Conservation (phyloP, 2,888 invertebrate genomes). For the Ferdinandea cuprea region DNA sequence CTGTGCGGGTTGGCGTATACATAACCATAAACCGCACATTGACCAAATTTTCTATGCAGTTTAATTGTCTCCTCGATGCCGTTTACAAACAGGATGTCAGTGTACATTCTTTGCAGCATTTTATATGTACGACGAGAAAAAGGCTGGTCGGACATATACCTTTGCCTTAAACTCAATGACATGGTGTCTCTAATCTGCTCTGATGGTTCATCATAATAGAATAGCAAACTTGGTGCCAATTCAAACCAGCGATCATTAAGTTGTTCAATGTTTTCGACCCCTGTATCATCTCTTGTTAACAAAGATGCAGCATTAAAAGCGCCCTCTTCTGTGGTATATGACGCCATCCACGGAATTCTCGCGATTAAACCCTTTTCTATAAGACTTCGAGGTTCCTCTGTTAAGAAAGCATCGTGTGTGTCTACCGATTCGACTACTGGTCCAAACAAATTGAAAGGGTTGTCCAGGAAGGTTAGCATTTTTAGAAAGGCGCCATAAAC, state of each 20-base stretch:
- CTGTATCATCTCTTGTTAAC: conserved; percentile 77
- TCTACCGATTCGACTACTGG: conserved; percentile 86
- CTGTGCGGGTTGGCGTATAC: conserved; percentile 85
- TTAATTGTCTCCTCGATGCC: conserved; percentile 86
- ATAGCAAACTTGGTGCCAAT: conserved; percentile 85
- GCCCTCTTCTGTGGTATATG: conserved; percentile 88
- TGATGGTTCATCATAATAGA: conserved; percentile 84
- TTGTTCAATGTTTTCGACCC: conserved; percentile 80
- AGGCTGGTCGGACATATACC: conserved; percentile 84
- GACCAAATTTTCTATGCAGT: conserved; percentile 84
- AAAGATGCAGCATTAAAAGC: conserved; percentile 86
- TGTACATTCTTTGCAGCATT: conserved; percentile 83
- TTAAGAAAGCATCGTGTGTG: conserved; percentile 85
- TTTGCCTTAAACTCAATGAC: conserved; percentile 84
- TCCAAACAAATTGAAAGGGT: conserved; percentile 88
- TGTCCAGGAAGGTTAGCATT: conserved; percentile 81
- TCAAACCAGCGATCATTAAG: conserved; percentile 85
- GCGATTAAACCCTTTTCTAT: conserved; percentile 85
- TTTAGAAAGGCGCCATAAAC: conserved; percentile 83
- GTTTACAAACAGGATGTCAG: conserved; percentile 86
- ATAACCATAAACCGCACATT: conserved; percentile 87
- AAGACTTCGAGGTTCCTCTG: conserved; percentile 86
- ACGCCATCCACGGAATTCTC: conserved; percentile 87
- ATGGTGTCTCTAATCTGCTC: neutral
- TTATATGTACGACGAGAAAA: conserved; percentile 83